Evolutionary conservation across 2,888 invertebrate species (phyloP), one percentile per base, ranked within the genome.

Genomic region (Campoplex nolae): DNA sequence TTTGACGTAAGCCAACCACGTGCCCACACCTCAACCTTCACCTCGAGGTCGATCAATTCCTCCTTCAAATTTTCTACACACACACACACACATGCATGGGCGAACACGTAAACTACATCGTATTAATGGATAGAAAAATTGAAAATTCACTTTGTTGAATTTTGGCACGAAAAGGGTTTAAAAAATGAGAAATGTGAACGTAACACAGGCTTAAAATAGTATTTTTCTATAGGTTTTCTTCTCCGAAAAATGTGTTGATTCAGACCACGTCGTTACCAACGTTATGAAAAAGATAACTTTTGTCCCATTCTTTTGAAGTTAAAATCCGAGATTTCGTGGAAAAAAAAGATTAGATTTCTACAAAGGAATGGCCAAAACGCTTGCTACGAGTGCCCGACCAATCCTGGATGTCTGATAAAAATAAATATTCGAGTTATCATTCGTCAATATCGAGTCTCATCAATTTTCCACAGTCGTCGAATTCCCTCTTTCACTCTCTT

Each of bases 1-100:
- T 94, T 93, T 93, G 94, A 93, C 93, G 91, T 90, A 83, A 90
- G 90, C 90, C 92, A 91, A 93, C 94, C 93, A 93, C 93, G 92
- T 92, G 93, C 90, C 91, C 90, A 91, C 91, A 90, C 92, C 92
- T 84, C 80, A 71, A 78, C 38, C 38, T 74, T 83, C 86, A 84
- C 87, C 65, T 65, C 68, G 76, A 62, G 87, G 87, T 87, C 87
- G 87, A 85, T 79, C 56, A 71, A 80, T 73, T 73, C 87, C 87
- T 79, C 83, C 85, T 87, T 32, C 35, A 48, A 76, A 71, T 23
- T 65, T 38, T 54, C 23, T 16, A 70, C 65, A 32, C 18, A 23
- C 23, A 38, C 38, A 70, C 65, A 42, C 18, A 35, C 16, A 67
- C 23, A 65, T 51, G 51, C 45, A 3, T 38, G 23, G 23, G 42